Evolutionary conservation across 2,797 vertebrate genomes (phyloP), one percentile per base, ranked within the genome.

Genomic region (Simalia tracyae): DNA sequence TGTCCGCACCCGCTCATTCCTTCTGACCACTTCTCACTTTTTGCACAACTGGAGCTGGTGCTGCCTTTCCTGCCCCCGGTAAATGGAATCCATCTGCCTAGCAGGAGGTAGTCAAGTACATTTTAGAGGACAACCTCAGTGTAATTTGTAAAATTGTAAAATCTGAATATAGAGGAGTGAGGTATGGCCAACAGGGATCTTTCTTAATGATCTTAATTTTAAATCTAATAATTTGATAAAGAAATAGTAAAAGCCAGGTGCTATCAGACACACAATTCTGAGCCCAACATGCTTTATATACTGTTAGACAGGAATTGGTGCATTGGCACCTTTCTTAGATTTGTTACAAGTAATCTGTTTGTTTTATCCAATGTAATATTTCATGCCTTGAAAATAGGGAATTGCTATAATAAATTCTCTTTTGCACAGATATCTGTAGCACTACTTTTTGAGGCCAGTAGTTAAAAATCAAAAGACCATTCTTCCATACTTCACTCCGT

Each of bases 21-120:
- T 97, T 99, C 99, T 84, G 99, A 99, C 98, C 99, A 99, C 98
- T 99, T 99, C 98, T 99, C 99, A 96, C 98, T 99, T 97, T 99
- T 99, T 97, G 98, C 98, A 98, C 99, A 99, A 97, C 98, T 99
- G 97, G 99, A 99, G 98, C 98, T 99, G 96, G 98, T 99, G 97
- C 98, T 99, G 98, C 99, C 99, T 98, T 98, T 98, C 95, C 91
- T 98, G 96, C 98, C 98, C 95, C 98, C 98, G 96, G 98, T 99
- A 97, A 99, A 99, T 56, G 99, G 99, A 98, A 98, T 99, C 97
- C 99, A 99, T 97, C 98, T 99, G 98, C 98, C 99, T 92, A 97
- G 98, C 96, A 99, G 99, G 98, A 99, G 99, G 99, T 99, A 99
- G 99, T 99, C 97, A 97, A 96, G 96, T 96, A 98, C 96, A 95